phyloP scores from a whole-genome alignment of 2,888 invertebrate genomes.

The Brachynemurus nebulosus region DNA sequence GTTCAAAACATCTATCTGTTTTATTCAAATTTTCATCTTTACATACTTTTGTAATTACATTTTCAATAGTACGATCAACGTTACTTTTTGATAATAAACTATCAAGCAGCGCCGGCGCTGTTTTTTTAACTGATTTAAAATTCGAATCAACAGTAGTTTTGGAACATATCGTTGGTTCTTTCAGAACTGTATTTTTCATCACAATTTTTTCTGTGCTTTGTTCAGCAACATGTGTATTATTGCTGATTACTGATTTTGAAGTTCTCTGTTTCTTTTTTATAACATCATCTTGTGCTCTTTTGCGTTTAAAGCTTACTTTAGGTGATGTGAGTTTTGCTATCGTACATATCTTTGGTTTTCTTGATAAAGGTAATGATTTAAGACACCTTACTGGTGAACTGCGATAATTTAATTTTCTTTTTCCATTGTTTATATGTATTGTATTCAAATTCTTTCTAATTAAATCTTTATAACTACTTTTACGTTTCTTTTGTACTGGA shows the following conservation, averaged over 20 bases:
- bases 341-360: slow-evolving; percentile 14
- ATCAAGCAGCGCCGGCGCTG: slow-evolving; percentile 34
- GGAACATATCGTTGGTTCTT: slow-evolving; percentile 19
- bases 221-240: no score
- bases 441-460: slow-evolving; percentile 35
- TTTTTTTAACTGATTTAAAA: slow-evolving; percentile 18
- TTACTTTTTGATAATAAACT: slow-evolving; percentile 42
- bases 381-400: slow-evolving; percentile 16
- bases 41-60: slow-evolving; percentile 26
- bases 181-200: slow-evolving; percentile 15
- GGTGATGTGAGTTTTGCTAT: slow-evolving; percentile 15
- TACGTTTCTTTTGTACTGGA: slow-evolving; percentile 21
- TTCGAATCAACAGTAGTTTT: slow-evolving; percentile 17
- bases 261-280: slow-evolving; percentile 25
- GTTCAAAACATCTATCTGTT: slow-evolving; percentile 27
- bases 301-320: slow-evolving; percentile 31
- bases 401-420: slow-evolving; percentile 28
- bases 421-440: slow-evolving; percentile 32
- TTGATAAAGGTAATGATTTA: slow-evolving; percentile 12
- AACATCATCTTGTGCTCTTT: slow-evolving; percentile 26
- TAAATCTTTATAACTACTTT: slow-evolving; percentile 30
- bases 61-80: slow-evolving; percentile 37
- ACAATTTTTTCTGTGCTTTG: slow-evolving; percentile 18
- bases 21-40: slow-evolving; percentile 33
- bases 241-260: slow-evolving; percentile 24